A percentile compares a stretch with the other conserved stretches of the same genome.
Conservation (phyloP, 2,113 vertebrate species). For the Cyanocitta stelleri region DNA sequence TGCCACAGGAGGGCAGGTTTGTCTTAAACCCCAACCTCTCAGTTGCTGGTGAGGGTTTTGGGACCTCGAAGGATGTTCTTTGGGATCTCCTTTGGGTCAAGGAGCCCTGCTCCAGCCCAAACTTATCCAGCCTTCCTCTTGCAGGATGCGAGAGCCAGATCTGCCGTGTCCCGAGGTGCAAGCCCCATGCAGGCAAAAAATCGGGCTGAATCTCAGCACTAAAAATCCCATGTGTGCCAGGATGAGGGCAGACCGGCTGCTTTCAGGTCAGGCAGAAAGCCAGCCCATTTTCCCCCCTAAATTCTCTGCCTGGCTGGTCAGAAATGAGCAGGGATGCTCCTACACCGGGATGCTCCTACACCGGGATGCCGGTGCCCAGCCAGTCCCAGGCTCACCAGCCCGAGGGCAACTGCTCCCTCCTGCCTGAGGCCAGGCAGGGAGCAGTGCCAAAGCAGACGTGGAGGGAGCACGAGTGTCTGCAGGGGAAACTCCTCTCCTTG, state of each 20-base stretch:
- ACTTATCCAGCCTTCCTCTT: background rate
- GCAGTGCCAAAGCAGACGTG: background rate
- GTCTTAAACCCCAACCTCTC: background rate
- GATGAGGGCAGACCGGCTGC: background rate
- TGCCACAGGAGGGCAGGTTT: background rate
- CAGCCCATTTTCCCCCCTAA: too few relatives aligned
- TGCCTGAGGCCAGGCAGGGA: background rate
- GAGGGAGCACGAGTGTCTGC: background rate
- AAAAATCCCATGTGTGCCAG: rapidly evolving
- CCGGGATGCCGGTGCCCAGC: background rate
- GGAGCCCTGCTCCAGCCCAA: background rate
- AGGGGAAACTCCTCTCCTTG: background rate
- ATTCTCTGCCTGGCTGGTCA: background rate
- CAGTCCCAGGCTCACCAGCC: background rate
- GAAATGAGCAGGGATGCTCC: background rate
- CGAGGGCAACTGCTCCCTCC: background rate
- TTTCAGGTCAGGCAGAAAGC: background rate
- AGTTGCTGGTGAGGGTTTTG: rapidly evolving
- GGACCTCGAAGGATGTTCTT: rapidly evolving
- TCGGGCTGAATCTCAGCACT: background rate
- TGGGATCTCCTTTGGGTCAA: background rate
- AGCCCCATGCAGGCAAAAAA: rapidly evolving
- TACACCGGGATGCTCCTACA: rapidly evolving
- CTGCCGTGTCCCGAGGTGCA: rapidly evolving
- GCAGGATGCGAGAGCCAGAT: background rate